Evolutionary conservation across 2,113 vertebrate genomes (phyloP).

Genomic region (Marmota flaviventris): DNA sequence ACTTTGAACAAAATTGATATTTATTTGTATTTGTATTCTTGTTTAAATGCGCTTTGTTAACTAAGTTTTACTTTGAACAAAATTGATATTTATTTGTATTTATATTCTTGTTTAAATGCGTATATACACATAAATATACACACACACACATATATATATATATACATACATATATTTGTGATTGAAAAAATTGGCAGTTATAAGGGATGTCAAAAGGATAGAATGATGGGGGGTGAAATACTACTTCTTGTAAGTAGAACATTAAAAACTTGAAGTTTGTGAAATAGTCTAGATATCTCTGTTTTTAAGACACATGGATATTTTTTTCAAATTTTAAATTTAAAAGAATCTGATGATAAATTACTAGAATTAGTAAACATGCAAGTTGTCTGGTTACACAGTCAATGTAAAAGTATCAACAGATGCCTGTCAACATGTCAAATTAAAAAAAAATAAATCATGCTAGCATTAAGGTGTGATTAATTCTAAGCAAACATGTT

Average conservation of each 20-base stretch:
- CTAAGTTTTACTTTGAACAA: background rate
- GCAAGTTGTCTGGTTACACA: background rate
- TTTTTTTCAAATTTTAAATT: constrained; percentile 40
- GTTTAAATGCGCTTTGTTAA: background rate
- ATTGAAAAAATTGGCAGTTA: background rate
- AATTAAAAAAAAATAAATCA: background rate
- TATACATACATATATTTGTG: background rate
- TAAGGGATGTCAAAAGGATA: background rate
- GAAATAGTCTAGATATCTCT: background rate
- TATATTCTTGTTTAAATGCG: background rate
- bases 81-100: background rate
- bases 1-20: constrained; percentile 12
- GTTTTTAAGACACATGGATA: too few species aligned
- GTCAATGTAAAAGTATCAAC: background rate
- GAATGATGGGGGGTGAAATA: background rate
- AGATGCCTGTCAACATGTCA: background rate
- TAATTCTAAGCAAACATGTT: constrained; percentile 40
- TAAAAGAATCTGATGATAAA: background rate
- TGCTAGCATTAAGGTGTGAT: background rate
- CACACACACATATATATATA: too few species aligned
- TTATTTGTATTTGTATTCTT: background rate
- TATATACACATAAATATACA: too few species aligned
- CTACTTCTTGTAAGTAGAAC: background rate
- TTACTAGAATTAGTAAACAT: background rate
- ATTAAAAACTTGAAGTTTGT: constrained; percentile 15